Evolutionary conservation across 2,113 vertebrate species (phyloP), one percentile per base, ranked within the genome.

Genomic region (Ceyx melanurus): DNA sequence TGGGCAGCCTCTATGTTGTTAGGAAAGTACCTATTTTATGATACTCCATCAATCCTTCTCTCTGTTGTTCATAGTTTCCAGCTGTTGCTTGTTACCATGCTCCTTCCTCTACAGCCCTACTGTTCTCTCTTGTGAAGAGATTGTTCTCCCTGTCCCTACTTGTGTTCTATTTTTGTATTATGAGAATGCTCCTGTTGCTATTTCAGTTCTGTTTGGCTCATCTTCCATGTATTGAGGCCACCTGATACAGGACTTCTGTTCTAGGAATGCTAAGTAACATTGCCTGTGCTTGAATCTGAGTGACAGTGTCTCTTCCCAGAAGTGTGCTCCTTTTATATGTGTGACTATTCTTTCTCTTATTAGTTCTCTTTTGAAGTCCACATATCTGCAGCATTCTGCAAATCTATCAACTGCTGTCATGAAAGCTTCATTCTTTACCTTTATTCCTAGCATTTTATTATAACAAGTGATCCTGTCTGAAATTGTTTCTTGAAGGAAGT

Each of bases 131-230:
- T 64, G 74, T 82, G 64, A 87, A 85, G 50, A 85, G 56, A 60
- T 15, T 79, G 28, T 54, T 82, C 33, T 93, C 46, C 45, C 51
- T 0, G 3, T 89, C 60, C 42, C 33, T 89, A 28, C 28, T 50
- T 66, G 71, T 89, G 40, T 15, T 15, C 62, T 93, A 70, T 89
- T 95, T 94, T 77, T 95, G 37, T 79, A 15, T 76, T 89, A 87
- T 82, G 81, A 82, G 58, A 45, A 58, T 48, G 17, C 22, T 87
- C 43, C 35, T 75, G 46, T 80, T 91, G 58, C 71, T 93, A 73
- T 95, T 95, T 96, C 67, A 42, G 66, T 74, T 93, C 82, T 80
- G 37, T 89, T 94, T 79, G 33, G 43, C 67, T 95, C 87, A 89
- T 96, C 67, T 89, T 87, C 54, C 3, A 2, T 87, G 37, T 82